Base-by-base conservation (phyloP, 2,888 invertebrate species). In the Timema cristinae region DNA sequence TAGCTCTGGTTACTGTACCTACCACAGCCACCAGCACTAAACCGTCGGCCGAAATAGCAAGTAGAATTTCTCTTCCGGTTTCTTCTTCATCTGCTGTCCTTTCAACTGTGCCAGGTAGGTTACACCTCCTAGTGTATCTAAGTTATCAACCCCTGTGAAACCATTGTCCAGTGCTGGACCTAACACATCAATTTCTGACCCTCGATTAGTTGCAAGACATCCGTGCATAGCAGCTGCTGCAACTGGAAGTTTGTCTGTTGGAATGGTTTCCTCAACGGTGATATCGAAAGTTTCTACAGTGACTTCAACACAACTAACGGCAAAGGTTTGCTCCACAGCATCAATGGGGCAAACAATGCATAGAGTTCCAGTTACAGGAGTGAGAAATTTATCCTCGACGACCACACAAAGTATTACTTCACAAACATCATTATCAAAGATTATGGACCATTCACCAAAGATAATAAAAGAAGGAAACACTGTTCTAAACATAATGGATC, bases 11-110 rank as follows among this genome's bases (percentile, higher is more conserved):
- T n/a, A 73, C 71, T 48, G 67, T 73, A 63, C 69, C 70, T 47
- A 73, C 75, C 6, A 70, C 73, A 9, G 70, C 73, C 32, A 73
- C 73, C 6, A 69, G 61, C 66, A 72, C 73, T 15, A 75, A 74
- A 69, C 72, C 72, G 49, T 67, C 74, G 10, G 51, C 72, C 54
- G 73, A 73, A 72, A 68, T 73, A 49, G 52, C 72, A 13, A 68
- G 69, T 54, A 66, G 72, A 66, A 56, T 68, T 66, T 16, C 69
- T 49, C 59, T 66, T 66, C 69, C 69, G 59, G n/a, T 68, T 49
- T n/a, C 47, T 67, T 67, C 71, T 71, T 50, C 72, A 66, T 52
- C 56, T 49, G n/a, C 72, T 47, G 51, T 52, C n/a, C 32, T 66
- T 50, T 72, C 72, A 49, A 50, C 50, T 16, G 47, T 48, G 15